Percentiles rank a stretch among this genome's conserved stretches.
These are phyloP conservation scores for Clamator glandarius DNA, from an alignment of 2,797 vertebrate genomes.

Conservation along the genomic window DNA sequence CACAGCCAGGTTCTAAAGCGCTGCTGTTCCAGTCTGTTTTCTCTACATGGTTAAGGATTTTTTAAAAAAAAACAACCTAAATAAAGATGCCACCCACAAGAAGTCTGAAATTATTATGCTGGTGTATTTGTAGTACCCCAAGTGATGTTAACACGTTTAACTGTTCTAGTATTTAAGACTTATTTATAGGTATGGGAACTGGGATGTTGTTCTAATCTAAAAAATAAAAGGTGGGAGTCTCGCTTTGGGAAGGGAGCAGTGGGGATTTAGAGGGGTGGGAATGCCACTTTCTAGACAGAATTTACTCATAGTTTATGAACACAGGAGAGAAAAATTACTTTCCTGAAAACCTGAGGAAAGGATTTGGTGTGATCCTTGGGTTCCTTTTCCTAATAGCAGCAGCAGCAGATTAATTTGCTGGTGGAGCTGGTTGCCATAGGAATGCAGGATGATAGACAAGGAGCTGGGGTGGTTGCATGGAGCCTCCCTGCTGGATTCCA, in stretches of 20 bases:
- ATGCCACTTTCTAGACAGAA: neutral
- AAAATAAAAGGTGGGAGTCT: too few relatives aligned
- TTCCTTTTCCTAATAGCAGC: neutral
- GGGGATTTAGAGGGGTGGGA: neutral
- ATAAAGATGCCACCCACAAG: slow-evolving; percentile 10
- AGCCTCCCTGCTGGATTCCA: rapidly evolving
- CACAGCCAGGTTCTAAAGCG: neutral
- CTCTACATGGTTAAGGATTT: neutral
- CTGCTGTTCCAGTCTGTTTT: neutral
- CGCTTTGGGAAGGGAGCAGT: neutral
- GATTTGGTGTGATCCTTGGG: neutral
- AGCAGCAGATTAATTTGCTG: neutral
- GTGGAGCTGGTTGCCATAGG: slow-evolving; percentile 36
- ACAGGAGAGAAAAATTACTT: neutral
- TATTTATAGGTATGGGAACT: neutral
- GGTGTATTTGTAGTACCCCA: neutral
- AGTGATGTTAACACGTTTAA: neutral
- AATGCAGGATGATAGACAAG: neutral
- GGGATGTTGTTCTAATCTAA: neutral
- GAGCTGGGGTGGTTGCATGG: neutral
- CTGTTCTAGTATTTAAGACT: neutral
- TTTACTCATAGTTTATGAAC: neutral
- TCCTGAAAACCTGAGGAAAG: neutral
- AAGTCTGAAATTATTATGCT: neutral
- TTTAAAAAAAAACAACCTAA: neutral